Evolutionary conservation across 1,140 invertebrate species (phyloP), one percentile per base, ranked within the genome.

Genomic region (Himalopsyche phryganea): DNA sequence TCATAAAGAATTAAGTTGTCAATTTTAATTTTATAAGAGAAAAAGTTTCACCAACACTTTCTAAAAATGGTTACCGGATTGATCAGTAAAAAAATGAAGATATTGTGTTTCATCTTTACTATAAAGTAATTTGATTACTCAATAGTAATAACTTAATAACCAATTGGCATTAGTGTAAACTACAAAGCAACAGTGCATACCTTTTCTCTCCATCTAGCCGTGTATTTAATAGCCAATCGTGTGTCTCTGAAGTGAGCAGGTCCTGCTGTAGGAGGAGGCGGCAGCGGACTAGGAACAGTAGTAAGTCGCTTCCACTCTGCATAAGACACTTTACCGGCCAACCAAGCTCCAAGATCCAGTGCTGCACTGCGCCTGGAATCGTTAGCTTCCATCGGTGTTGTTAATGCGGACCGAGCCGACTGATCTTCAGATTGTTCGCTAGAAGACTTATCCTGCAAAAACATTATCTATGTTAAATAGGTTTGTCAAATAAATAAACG

Each of bases 301-400:
- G 48, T 63, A 17, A 74, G 69, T 3, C 73, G 66, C 7, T 69
- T 65, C 76, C 76, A 76, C 50, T 72, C 68, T 6, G 61, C 59
- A 59, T 69, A 73, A 15, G 73, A 68, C 50, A 76, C 72, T 19
- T 62, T 50, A 1, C 76, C 72, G 6, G 71, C 71, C 55, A 78
- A 67, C 76, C 74, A 78, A 19, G 71, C 73, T 6, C 71, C 71
- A 45, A 78, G 62, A 54, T 78, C 76, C 36, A 78, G 71, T 17
- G 58, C 51, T 3, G 58, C 72, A 69, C 56, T 73, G 65, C 57
- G 4, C 4, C 23, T 3, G 4, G 23, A 28, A 28, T 28, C 23
- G 9, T 28, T 9, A 28, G 4, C 23, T 28, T 28, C 61, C 66
- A 50, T 69, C 68, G 5, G 65, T 60, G 1, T 66, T n/a, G n/a